These are phyloP conservation scores for Larimichthys crocea DNA, from an alignment of 2,113 vertebrate species.

Conservation along the genomic window DNA sequence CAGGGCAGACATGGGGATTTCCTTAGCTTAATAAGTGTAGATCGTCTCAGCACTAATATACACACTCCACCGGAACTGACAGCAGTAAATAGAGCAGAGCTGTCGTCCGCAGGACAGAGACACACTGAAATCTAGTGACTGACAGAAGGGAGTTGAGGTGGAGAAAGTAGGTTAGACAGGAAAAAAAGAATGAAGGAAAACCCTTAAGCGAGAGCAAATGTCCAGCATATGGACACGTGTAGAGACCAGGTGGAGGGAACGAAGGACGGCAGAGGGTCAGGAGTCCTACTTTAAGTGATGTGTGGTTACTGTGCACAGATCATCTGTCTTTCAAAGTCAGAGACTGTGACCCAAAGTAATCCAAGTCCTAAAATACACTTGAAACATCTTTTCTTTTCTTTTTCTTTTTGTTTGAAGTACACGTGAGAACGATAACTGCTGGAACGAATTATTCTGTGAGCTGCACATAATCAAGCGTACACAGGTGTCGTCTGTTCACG, in stretches of 20 bases:
- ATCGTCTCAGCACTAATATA: conserved; percentile 29
- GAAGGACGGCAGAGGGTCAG: neutral
- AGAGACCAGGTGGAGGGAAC: neutral
- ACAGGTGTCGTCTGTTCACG: neutral
- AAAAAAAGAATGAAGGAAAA: neutral
- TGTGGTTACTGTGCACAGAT: neutral
- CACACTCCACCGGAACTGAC: conserved; percentile 23
- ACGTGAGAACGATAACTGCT: neutral
- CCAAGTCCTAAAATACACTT: neutral
- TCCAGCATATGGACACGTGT: conserved; percentile 3
- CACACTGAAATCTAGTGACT: conserved; percentile 28
- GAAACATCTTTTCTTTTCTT: neutral
- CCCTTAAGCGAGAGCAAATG: neutral
- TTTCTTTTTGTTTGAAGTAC: neutral
- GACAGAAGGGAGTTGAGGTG: neutral
- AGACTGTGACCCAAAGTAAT: neutral
- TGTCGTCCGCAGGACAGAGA: conserved; percentile 15
- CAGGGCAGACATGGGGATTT: conserved; percentile 56
- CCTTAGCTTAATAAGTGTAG: conserved; percentile 57
- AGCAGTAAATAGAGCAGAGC: conserved; percentile 37
- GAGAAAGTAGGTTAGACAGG: conserved; percentile 19
- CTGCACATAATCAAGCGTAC: neutral
- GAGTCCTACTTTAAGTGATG: conserved; percentile 1
- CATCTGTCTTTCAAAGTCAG: neutral
- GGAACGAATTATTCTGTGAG: neutral